Evolutionary conservation across 2,888 invertebrate species (phyloP), one percentile per base, ranked within the genome.

Genomic region (Mylabris sibirica): DNA sequence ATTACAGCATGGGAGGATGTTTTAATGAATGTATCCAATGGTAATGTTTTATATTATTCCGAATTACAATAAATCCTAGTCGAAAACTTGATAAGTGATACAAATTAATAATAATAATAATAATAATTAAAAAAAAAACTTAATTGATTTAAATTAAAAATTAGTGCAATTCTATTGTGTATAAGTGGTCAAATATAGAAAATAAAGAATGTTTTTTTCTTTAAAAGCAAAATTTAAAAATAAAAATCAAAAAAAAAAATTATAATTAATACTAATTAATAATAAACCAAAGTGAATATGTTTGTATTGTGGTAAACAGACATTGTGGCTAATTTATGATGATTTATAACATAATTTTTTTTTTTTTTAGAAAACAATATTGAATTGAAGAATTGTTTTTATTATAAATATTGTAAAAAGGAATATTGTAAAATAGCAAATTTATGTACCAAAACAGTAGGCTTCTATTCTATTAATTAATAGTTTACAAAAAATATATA

Each of bases 1-100:
- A 30, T 87, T 87, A 63, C 88, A 93, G 93, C 93, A 67, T 93
- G 93, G 93, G 91, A 92, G 77, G 92, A 92, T 79, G 69, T 74
- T 12, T 88, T 91, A 79, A 84, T 90, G 81, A 87, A 88, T 65
- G 79, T 82, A 69, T 73, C 84, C 63, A 80, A 83, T 61, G 86
- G 86, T 72, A 87, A 87, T 81, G 87, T 89, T 71, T 86, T 88
- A 81, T 89, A 88, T 85, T 90, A 89, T 80, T 87, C 85, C 79
- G 89, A 88, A 80, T 87, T 88, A 80, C 86, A 85, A 84, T 79
- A 78, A 78, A 71, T 74, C 75, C 76, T 76, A 77, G 75, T 77
- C 75, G 75, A 70, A 74, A 67, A 59, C 41, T 66, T 63, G 63
- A 67, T 65, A 72, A 61, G 44, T 68, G 14, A 53, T 67, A 67